Evolutionary conservation across 2,113 vertebrate genomes (phyloP).

Genomic region (Monopterus albus): DNA sequence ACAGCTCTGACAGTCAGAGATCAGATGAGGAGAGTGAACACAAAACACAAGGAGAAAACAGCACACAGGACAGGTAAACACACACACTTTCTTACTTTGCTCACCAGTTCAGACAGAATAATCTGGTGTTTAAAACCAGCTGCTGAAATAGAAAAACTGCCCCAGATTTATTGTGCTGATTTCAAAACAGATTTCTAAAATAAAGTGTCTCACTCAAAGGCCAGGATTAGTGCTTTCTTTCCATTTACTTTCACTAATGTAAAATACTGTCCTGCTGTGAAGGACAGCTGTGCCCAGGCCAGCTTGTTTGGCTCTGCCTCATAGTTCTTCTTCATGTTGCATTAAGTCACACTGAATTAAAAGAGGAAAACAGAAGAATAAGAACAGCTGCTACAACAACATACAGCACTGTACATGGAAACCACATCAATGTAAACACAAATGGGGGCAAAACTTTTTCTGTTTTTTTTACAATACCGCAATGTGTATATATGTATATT

Average conservation of each 20-base stretch:
- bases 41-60: slow-evolving; percentile 88
- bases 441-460: no score
- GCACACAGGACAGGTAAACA: slow-evolving; percentile 82
- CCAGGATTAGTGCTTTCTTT: slow-evolving; percentile 9
- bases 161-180: not conserved
- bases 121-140: not conserved
- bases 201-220: slow-evolving; percentile 5
- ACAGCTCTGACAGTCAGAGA: slow-evolving; percentile 92
- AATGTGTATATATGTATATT: no score
- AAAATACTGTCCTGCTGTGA: slow-evolving; percentile 46
- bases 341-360: slow-evolving; percentile 36
- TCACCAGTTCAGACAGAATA: not conserved
- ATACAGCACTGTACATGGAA: not conserved
- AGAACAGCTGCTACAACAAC: slow-evolving; percentile 17
- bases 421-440: not conserved
- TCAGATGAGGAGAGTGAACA: slow-evolving; percentile 93
- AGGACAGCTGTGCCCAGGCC: slow-evolving; percentile 48
- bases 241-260: slow-evolving; percentile 28
- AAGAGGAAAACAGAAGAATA: slow-evolving; percentile 11
- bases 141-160: not conserved
- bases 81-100: not conserved
- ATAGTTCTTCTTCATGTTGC: slow-evolving; percentile 47
- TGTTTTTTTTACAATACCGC: no score
- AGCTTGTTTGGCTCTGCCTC: slow-evolving; percentile 44
- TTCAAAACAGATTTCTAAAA: slow-evolving; percentile 11